phyloP scores from a whole-genome alignment of 1,140 invertebrate genomes.

The Neodiprion pinetum region DNA sequence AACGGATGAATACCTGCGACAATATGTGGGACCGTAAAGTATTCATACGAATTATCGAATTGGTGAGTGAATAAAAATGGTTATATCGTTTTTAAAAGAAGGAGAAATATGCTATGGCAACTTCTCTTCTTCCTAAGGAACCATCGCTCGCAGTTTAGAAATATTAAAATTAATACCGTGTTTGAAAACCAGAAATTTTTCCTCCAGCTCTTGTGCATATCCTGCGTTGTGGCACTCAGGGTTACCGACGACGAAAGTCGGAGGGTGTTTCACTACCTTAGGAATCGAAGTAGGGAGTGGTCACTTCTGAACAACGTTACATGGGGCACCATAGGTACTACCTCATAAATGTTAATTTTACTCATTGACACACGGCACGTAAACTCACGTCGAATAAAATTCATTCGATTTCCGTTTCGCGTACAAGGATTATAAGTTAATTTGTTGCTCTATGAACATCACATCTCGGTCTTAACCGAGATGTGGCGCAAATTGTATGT shows the following conservation, averaged over 20 bases:
- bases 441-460: neutral
- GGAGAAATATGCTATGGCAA: neutral
- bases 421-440: neutral
- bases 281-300: slow-evolving; percentile 78
- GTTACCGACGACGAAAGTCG: slow-evolving; percentile 75
- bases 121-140: slow-evolving; percentile 19
- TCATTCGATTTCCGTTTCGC: slow-evolving; percentile 1
- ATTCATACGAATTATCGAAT: slow-evolving; percentile 62
- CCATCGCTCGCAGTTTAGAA: slow-evolving; percentile 9
- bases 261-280: slow-evolving; percentile 69
- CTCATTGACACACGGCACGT: neutral
- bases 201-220: slow-evolving; percentile 69
- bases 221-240: slow-evolving; percentile 72
- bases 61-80: slow-evolving; percentile 55
- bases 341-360: neutral
- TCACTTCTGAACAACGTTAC: slow-evolving; percentile 75
- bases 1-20: neutral
- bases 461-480: too few relatives aligned
- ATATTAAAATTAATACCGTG: slow-evolving; percentile 9
- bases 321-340: slow-evolving; percentile 73
- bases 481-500: too few relatives aligned
- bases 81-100: slow-evolving; percentile 13
- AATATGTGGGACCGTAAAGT: slow-evolving; percentile 60
- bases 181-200: slow-evolving; percentile 5
- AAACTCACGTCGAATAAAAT: neutral